Evolutionary conservation across 2,797 vertebrate genomes (phyloP).

Genomic region (Manis pentadactyla): DNA sequence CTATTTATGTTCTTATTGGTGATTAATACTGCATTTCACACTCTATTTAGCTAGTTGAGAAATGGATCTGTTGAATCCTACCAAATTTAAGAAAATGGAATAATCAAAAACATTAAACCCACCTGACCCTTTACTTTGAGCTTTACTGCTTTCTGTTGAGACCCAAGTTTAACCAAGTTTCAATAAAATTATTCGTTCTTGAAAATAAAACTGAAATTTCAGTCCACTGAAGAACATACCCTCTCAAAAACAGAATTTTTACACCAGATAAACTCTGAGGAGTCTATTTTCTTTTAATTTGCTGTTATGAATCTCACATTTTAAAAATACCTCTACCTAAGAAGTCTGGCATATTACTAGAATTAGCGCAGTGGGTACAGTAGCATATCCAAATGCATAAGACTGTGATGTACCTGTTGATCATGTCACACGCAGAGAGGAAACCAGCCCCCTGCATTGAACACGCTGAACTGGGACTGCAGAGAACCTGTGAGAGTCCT

Average conservation of each 20-base stretch:
- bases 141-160: not conserved
- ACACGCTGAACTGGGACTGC: not conserved
- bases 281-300: not conserved
- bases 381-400: not conserved
- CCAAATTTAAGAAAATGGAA: constrained; percentile 15
- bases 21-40: constrained; percentile 47
- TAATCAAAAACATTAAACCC: not conserved
- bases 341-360: not conserved
- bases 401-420: not conserved
- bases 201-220: constrained; percentile 51
- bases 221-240: not conserved
- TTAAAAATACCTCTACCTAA: not conserved
- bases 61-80: constrained; percentile 62
- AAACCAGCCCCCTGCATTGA: not conserved
- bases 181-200: not conserved
- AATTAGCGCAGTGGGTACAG: not conserved
- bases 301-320: not conserved
- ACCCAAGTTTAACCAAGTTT: not conserved
- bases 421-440: not conserved
- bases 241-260: constrained; percentile 14
- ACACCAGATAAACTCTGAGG: not conserved
- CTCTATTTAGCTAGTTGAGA: constrained; percentile 64
- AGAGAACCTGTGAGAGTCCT: not conserved
- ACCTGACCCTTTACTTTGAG: not conserved
- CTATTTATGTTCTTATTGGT: constrained; percentile 39